Evolutionary conservation across 2,888 invertebrate species (phyloP).

Genomic region (Andrena bucephala): DNA sequence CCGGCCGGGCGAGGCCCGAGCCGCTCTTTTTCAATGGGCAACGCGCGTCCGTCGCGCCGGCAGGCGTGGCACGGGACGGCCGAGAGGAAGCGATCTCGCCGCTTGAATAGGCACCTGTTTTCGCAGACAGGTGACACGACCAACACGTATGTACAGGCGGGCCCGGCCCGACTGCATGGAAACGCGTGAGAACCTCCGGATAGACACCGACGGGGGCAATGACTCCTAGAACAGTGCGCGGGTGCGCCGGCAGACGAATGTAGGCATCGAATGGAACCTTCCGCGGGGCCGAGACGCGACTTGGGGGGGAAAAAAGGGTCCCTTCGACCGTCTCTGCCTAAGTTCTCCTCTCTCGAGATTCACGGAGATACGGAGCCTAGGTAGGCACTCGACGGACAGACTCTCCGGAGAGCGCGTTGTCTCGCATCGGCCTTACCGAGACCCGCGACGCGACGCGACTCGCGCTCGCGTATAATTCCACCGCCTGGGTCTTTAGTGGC

Average conservation of each 20-base stretch:
- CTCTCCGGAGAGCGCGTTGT: slow-evolving; percentile 13
- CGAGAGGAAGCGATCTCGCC: slow-evolving; percentile 60
- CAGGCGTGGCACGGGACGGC: slow-evolving; percentile 30
- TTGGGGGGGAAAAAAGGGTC: slow-evolving; percentile 32
- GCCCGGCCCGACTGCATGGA: slow-evolving; percentile 38
- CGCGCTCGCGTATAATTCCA: too few species aligned
- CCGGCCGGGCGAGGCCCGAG: slow-evolving; percentile 14
- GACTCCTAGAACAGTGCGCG: slow-evolving; percentile 63
- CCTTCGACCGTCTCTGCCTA: slow-evolving; percentile 36
- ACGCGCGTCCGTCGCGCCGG: slow-evolving; percentile 48
- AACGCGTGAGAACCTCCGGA: slow-evolving; percentile 71
- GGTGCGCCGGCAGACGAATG: slow-evolving; percentile 57
- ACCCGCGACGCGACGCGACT: too few species aligned
- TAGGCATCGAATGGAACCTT: slow-evolving; percentile 47
- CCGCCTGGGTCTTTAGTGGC: too few species aligned
- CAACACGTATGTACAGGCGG: slow-evolving; percentile 47
- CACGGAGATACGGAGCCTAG: slow-evolving; percentile 14
- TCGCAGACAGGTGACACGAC: slow-evolving; percentile 76
- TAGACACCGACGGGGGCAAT: slow-evolving; percentile 69
- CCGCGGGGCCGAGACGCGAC: slow-evolving; percentile 13
- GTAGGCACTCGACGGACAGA: slow-evolving; percentile 5
- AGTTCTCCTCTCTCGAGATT: slow-evolving; percentile 40
- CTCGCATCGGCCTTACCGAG: not conserved
- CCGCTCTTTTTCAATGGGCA: slow-evolving; percentile 39
- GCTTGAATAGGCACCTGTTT: slow-evolving; percentile 80